Evolutionary conservation across 2,113 vertebrate genomes (phyloP), one percentile per base, ranked within the genome.

Genomic region (Elgaria multicarinata): DNA sequence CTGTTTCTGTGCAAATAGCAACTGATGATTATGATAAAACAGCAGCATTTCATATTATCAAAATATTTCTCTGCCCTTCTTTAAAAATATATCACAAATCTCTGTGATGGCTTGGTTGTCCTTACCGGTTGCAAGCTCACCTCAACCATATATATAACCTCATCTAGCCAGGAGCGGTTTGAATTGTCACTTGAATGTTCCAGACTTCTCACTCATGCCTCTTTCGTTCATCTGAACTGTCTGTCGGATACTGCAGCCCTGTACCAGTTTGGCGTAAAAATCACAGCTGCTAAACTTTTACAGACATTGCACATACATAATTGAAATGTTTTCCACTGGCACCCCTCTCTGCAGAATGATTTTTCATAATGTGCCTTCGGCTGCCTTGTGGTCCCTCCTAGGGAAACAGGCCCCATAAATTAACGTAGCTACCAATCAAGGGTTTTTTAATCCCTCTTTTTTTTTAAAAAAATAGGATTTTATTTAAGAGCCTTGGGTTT

Each of bases 251-350:
- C 55, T 88, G 85, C 36, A 64, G 79, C 87, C 82, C 69, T 82
- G 26, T 79, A 36, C 18, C 72, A 67, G 28, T 93, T 91, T 84
- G 10, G 39, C 55, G 12, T 55, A 72, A 91, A 88, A 92, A 90
- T 92, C 89, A 44, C 92, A 94, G 92, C 89, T 94, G 90, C 88
- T 93, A 14, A 93, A 75, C 53, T 90, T 88, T 85, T 44, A 46
- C 79, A 91, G 90, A 82, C 62, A 89, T 87, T 87, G 42, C 90
- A 62, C 82, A 85, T 76, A 87, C 53, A 12, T 33, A 86, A 91
- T 72, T 94, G 77, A 92, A 88, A 91, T 31, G 44, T 83, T 82
- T 89, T 62, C 2, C 12, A 83, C n/a, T 22, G 50, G 69, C 88
- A 66, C 82, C 90, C 50, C 36, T 87, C 79, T 86, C 22, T 87